Evolutionary conservation across 2,888 invertebrate species (phyloP), one percentile per base, ranked within the genome.

Genomic region (Agonopterix heracliana): DNA sequence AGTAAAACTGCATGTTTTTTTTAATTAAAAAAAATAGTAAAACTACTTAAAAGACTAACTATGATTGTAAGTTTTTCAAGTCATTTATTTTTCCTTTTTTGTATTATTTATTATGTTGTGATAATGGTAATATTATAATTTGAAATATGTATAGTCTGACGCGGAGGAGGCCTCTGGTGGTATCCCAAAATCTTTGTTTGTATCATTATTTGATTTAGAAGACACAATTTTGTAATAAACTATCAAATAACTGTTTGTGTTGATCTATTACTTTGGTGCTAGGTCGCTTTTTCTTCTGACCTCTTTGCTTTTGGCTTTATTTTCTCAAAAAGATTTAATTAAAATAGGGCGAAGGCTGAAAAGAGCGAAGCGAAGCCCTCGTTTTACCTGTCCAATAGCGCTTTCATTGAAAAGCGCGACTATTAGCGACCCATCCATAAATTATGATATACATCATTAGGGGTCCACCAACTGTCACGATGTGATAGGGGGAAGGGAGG

Each of bases 81-180:
- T 79, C 78, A 73, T 64, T 57, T 67, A 55, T 62, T 64, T 53
- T 55, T 64, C 60, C 61, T 63, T 65, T 70, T 73, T 79, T 74
- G 68, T 78, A 71, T 68, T 78, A 76, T 77, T 76, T 79, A 75
- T 80, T 75, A 68, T 67, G 73, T 74, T 78, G 78, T 75, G 71
- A 70, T 74, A 70, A 63, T 46, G 44, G 48, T 50, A 43, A 49
- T 41, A 41, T n/a, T 11, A 26, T 41, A 41, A 41, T 41, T 41
- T 41, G 41, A 41, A 41, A 11, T 11, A 41, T 41, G 12, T 41
- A 11, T 41, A 41, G 41, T 12, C 41, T 41, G 13, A 12, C n/a
- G 10, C 38, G 9, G 9, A 9, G 38, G n/a, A 38, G 1, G 38
- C 9, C 41, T 11, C 41, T 12, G 10, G 38, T 38, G 1, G 38